Evolutionary conservation across 1,140 invertebrate genomes (phyloP), one percentile per base, ranked within the genome.

Genomic region (Sogatella furcifera): DNA sequence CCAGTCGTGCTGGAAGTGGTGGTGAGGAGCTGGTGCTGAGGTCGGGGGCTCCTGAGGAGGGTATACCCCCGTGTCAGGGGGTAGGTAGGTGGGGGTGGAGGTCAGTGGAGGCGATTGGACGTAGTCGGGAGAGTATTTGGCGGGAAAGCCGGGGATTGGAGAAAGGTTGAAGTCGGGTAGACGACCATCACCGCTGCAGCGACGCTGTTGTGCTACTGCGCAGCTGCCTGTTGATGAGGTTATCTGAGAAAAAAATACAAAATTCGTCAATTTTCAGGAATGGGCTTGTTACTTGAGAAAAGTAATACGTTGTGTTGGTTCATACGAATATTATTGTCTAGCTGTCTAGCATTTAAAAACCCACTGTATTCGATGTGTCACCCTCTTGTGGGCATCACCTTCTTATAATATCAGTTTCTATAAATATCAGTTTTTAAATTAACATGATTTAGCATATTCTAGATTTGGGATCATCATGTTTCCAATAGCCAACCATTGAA

Each of bases 181-280:
- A 46, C 57, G 41, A 15, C 21, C 17, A 3, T 59, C 54, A 15
- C 52, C 44, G 34, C 42, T 52, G 38, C 57, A 61, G 17, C 60
- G 4, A 42, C 77, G 75, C 56, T 77, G 76, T 0, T 77, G 77
- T 0, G 77, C 77, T 0, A 77, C 71, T 2, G 77, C 77, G 54
- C 77, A 78, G 53, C 78, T 83, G 43, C 83, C 82, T 0, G 78
- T 81, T 3, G 81, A 84, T 0, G 84, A 83, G 2, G 84, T 84
- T 57, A 87, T 86, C 73, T 67, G 55, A 0, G 63, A 64, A n/a
- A 24, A 41, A 49, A 57, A 57, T 17, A 57, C 52, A 28, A 19
- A 19, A 49, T 19, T 56, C 2, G 8, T 34, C 5, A 11, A n/a
- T 41, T 31, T 24, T n/a, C 4, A 34, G 5, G 13, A 56, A 13